These are phyloP conservation scores for Trachelus iudaicus DNA, from an alignment of 2,888 invertebrate genomes.

Conservation along the genomic window DNA sequence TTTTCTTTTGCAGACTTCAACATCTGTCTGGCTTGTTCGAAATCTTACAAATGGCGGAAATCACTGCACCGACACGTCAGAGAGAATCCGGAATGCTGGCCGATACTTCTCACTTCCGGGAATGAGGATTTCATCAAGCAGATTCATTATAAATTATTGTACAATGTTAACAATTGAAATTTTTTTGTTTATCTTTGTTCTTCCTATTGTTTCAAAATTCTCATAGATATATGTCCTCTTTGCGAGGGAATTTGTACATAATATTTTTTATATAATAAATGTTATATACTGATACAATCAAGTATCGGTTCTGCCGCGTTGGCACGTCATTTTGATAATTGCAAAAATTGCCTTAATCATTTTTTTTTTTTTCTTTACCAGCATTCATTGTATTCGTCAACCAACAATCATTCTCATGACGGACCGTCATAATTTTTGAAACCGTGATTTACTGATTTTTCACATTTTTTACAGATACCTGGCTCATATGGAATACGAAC, in stretches of 20 bases:
- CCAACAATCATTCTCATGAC: not conserved
- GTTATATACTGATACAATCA: slow-evolving; percentile 4
- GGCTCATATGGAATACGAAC: slow-evolving; percentile 16
- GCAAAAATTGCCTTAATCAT: not conserved
- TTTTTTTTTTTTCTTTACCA: not conserved
- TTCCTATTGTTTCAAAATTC: not conserved
- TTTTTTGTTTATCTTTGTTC: not conserved
- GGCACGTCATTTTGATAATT: not conserved
- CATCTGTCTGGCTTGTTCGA: slow-evolving; percentile 58
- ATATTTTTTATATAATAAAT: slow-evolving; percentile 17
- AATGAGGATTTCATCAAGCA: slow-evolving; percentile 55
- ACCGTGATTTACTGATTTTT: slow-evolving; percentile 21
- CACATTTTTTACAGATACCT: slow-evolving; percentile 38
- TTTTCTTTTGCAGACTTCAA: slow-evolving; percentile 55
- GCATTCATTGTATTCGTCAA: not conserved
- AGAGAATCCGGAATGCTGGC: slow-evolving; percentile 61
- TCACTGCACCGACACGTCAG: slow-evolving; percentile 61
- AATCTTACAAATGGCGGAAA: slow-evolving; percentile 63
- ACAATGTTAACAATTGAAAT: slow-evolving; percentile 44
- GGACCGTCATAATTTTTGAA: not conserved
- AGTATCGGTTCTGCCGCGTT: slow-evolving; percentile 6
- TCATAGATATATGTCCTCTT: not conserved
- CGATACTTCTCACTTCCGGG: slow-evolving; percentile 54
- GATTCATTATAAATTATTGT: slow-evolving; percentile 47
- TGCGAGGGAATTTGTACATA: not conserved